These are phyloP conservation scores for Branchellion lobata DNA, from an alignment of 2,888 invertebrate species.

Conservation along the genomic window DNA sequence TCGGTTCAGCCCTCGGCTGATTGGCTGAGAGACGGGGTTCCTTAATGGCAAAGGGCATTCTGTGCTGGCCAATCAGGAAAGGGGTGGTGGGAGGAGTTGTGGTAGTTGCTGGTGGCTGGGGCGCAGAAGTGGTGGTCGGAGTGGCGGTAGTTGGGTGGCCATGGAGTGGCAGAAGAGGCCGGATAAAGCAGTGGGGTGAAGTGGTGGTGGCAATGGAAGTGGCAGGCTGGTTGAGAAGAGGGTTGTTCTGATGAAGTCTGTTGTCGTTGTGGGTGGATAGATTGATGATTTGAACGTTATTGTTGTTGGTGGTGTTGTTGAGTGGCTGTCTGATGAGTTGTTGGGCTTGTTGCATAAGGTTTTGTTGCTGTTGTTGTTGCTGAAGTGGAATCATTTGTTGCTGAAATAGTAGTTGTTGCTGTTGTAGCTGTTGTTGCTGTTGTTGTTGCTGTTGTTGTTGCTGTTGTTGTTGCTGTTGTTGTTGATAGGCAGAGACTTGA, in stretches of 20 bases:
- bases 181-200: neutral
- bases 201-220: neutral
- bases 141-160: slow-evolving; percentile 55
- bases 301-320: slow-evolving; percentile 11
- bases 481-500: neutral
- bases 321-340: slow-evolving; percentile 2
- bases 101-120: slow-evolving; percentile 24
- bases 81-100: slow-evolving; percentile 49
- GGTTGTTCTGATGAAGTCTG: neutral
- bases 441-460: neutral
- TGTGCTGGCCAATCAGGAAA: slow-evolving; percentile 54
- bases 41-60: slow-evolving; percentile 55
- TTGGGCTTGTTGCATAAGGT: neutral
- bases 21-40: slow-evolving; percentile 59
- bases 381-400: neutral
- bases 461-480: slow-evolving; percentile 9
- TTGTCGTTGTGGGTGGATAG: neutral
- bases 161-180: slow-evolving; percentile 1
- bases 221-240: neutral
- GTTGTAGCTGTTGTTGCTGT: slow-evolving; percentile 39
- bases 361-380: slow-evolving; percentile 20
- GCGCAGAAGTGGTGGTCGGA: slow-evolving; percentile 50
- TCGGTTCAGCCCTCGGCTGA: slow-evolving; percentile 63
- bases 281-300: neutral
- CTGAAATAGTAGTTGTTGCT: neutral